phyloP scores from a whole-genome alignment of 2,113 vertebrate species.

The Phaethon lepturus region DNA sequence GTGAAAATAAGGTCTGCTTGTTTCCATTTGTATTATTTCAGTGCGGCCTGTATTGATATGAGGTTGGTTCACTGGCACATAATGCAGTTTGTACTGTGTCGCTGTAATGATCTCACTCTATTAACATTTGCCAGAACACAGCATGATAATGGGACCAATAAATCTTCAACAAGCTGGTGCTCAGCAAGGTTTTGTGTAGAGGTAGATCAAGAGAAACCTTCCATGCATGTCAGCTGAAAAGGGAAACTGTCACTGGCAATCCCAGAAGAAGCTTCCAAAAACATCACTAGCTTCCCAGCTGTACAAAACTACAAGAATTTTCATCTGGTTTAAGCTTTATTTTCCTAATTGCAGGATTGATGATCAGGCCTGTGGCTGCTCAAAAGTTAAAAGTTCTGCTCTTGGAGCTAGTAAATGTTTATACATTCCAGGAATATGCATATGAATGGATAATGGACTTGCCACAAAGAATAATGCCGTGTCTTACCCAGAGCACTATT shows the following conservation, averaged over 20 bases:
- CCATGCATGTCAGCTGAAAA: background rate
- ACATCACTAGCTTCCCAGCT: background rate
- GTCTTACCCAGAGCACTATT: slow-evolving; percentile 4
- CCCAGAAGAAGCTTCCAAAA: background rate
- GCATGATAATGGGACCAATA: background rate
- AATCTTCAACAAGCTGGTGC: background rate
- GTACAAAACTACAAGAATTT: background rate
- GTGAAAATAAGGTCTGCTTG: background rate
- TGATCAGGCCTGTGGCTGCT: background rate
- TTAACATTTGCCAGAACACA: background rate
- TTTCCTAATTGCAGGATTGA: background rate
- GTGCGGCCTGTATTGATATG: background rate
- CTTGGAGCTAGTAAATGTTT: background rate
- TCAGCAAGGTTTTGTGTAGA: background rate
- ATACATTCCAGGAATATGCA: background rate
- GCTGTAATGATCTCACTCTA: background rate
- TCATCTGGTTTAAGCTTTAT: background rate
- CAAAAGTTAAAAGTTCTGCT: slow-evolving; percentile 14
- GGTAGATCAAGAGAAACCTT: background rate
- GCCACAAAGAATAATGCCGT: background rate
- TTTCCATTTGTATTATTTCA: background rate
- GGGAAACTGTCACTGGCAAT: background rate
- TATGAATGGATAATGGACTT: background rate
- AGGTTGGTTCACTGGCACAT: background rate
- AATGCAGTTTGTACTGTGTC: background rate